Base-by-base conservation (phyloP, 1,140 invertebrate genomes). In the Cherax quadricarinatus region DNA sequence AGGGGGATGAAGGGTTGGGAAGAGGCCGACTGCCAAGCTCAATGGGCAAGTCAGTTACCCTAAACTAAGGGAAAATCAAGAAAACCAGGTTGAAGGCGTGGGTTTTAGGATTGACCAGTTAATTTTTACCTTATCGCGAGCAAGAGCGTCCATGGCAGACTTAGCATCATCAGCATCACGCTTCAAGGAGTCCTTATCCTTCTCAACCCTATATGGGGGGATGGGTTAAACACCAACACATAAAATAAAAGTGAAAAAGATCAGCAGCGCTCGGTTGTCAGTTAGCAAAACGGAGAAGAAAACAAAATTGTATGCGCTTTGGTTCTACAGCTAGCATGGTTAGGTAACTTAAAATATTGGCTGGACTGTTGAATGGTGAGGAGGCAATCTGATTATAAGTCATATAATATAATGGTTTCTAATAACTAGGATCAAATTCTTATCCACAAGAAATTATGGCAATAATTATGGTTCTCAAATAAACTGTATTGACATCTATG, bases 151-250 rank as follows among this genome's bases (percentile, higher is more conserved):
- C 84, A 80, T 91, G 30, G 89, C 83, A 57, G 89, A 16, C 51
- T 86, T 91, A 57, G 89, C 82, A 81, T 91, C 89, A 49, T 91
- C 89, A 57, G 89, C 73, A 18, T 91, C 89, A 48, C 89, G 83
- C 51, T 85, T 91, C 73, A 91, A 53, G 48, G 83, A 83, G 21
- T 91, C 89, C 84, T 91, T 91, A 91, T 91, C 89, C 84, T 91
- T 91, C 84, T 91, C 89, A 85, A 80, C 75, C 89, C 89, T 91
- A 91, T 53, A 66, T 80, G 57, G 57, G 73, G 14, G 79, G 30
- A 51, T 21, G 9, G 57, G 81, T 79, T 84, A 86, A 21, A 62
- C 70, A 78, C 82, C 87, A 66, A 24, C 80, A 82, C 82, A 82
- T 57, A 82, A 89, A 82, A 51, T 62, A 66, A 86, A 80, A n/a